These are phyloP conservation scores for Xanthia icteritia DNA, from an alignment of 2,888 invertebrate genomes.

Conservation along the genomic window DNA sequence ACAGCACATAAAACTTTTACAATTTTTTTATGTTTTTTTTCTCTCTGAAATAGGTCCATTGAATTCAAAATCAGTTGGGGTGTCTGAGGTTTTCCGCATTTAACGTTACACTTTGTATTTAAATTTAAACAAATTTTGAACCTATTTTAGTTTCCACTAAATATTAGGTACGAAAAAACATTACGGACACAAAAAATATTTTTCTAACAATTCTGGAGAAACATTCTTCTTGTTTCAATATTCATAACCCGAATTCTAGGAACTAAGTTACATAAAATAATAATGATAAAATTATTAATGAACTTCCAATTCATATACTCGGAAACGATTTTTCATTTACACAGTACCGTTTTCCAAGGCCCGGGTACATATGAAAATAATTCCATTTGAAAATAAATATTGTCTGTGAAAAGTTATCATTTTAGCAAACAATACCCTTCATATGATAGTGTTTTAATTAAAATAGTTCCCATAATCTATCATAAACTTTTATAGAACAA, in stretches of 20 bases:
- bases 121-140: not conserved
- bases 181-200: not conserved
- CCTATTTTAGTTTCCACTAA: not conserved
- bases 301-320: not conserved
- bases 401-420: not conserved
- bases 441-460: conserved; percentile 20
- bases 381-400: not conserved
- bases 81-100: too few species aligned
- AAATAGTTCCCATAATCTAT: conserved; percentile 15
- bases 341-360: not conserved
- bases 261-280: not conserved
- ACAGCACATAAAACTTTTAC: too few species aligned
- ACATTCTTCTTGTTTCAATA: not conserved
- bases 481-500: conserved; percentile 16
- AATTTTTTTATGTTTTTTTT: too few species aligned
- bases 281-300: too few species aligned
- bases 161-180: too few species aligned
- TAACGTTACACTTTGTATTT: too few species aligned
- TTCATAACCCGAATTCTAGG: not conserved
- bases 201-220: not conserved
- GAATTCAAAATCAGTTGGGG: too few species aligned
- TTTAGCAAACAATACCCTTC: conserved; percentile 9
- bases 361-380: too few species aligned
- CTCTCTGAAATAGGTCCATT: too few species aligned
- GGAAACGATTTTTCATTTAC: not conserved